These are phyloP conservation scores for Tauraco erythrolophus DNA, from an alignment of 2,113 vertebrate species.

Conservation along the genomic window DNA sequence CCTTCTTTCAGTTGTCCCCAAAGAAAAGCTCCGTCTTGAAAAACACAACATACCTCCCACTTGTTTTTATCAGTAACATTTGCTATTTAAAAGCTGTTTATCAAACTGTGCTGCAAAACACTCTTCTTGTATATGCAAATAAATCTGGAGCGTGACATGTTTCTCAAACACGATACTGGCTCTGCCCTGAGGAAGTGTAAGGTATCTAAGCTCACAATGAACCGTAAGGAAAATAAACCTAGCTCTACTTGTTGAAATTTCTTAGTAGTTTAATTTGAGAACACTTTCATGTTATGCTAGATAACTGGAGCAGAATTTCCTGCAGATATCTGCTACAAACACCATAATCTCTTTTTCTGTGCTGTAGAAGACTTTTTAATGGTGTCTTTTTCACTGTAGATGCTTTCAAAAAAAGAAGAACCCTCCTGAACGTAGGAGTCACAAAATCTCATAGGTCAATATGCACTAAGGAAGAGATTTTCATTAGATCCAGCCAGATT, in stretches of 20 bases:
- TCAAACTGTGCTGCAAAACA: neutral
- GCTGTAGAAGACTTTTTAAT: neutral
- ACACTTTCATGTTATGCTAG: neutral
- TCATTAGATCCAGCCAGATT: neutral
- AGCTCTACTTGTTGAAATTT: neutral
- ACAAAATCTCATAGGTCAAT: neutral
- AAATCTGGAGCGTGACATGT: neutral
- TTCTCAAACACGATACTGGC: neutral
- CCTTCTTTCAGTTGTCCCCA: neutral
- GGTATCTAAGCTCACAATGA: neutral
- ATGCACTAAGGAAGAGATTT: neutral
- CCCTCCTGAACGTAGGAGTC: neutral
- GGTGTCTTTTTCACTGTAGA: neutral
- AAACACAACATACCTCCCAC: no score
- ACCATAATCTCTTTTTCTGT: neutral
- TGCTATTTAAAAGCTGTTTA: conserved; percentile 3
- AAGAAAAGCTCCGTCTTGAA: neutral
- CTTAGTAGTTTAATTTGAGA: neutral
- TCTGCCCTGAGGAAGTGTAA: neutral
- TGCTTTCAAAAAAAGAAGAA: neutral
- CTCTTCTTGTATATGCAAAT: conserved; percentile 4
- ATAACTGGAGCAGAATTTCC: conserved; percentile 1
- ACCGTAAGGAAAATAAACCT: neutral
- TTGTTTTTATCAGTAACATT: neutral
- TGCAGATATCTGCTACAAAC: neutral